Evolutionary conservation across 2,113 vertebrate species (phyloP), one percentile per base, ranked within the genome.

Genomic region (Rhinichthys klamathensis): DNA sequence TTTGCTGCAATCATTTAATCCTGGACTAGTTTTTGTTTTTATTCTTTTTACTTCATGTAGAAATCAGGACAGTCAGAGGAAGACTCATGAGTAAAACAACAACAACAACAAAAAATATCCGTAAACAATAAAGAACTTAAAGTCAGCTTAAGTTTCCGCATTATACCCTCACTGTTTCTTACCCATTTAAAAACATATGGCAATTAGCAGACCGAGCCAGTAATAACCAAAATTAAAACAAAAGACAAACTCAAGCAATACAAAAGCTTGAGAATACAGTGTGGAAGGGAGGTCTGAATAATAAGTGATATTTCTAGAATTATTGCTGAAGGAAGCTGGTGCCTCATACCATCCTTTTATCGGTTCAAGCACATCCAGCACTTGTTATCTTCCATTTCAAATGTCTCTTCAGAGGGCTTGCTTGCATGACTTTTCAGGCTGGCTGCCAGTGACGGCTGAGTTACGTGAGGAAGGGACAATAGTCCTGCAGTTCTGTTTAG

Each of bases 271-370:
- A 76, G 58, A 80, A 88, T 91, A 90, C 77, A 85, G 54, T 41
- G 46, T 78, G 69, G 82, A 63, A 77, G 51, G 49, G 56, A 85
- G 70, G 67, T 41, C 25, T 41, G 44, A 84, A 79, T 61, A 87
- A 82, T 75, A 72, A 86, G 79, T 90, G 85, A 92, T 85, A 86
- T 74, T 32, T 86, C 84, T 90, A 86, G 78, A 85, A 92, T 95
- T 95, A 95, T 95, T 95, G 94, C 93, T 94, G 88, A 87, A 90
- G 88, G 86, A 89, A 90, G 91, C 90, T 91, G 92, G 89, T 89
- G 89, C 87, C 76, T 87, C 86, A 85, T 84, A 85, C 87, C 90
- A 86, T 90, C 87, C 85, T 87, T 90, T 81, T 84, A 60, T 67
- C 61, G 49, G 80, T 13, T 73, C 9, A 18, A 75, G 27, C 23